Conservation (phyloP, 2,888 invertebrate species). For the Serrognathus titanus region DNA sequence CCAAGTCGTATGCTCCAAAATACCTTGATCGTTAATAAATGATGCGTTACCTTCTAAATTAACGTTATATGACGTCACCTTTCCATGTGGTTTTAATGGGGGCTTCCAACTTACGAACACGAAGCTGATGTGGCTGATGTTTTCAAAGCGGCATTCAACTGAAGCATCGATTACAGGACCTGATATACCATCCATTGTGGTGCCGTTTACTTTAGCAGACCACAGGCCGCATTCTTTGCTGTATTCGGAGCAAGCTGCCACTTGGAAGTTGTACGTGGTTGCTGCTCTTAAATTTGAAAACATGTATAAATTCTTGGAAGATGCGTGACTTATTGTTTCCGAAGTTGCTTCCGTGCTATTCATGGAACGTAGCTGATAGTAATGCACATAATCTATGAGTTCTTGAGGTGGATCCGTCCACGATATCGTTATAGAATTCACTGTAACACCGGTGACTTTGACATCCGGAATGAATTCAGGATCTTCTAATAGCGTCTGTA, state of each 20-base stretch:
- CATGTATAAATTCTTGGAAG: slow-evolving; percentile 69
- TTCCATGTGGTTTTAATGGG: slow-evolving; percentile 72
- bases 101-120: slow-evolving; percentile 71
- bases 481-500: slow-evolving; percentile 66
- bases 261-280: slow-evolving; percentile 76
- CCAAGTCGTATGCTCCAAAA: slow-evolving; percentile 53
- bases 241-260: slow-evolving; percentile 77
- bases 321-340: slow-evolving; percentile 64
- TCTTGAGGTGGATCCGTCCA: slow-evolving; percentile 69
- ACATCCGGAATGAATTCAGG: slow-evolving; percentile 77
- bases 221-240: slow-evolving; percentile 73
- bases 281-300: slow-evolving; percentile 75
- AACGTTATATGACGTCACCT: slow-evolving; percentile 74
- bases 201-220: slow-evolving; percentile 74
- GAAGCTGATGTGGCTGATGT: slow-evolving; percentile 57
- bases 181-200: slow-evolving; percentile 79
- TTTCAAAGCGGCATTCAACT: slow-evolving; percentile 64
- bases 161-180: slow-evolving; percentile 68
- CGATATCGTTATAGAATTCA: slow-evolving; percentile 76
- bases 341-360: slow-evolving; percentile 48
- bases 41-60: slow-evolving; percentile 56
- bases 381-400: slow-evolving; percentile 69
- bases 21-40: slow-evolving; percentile 54
- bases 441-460: slow-evolving; percentile 66
- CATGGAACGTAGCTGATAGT: slow-evolving; percentile 66